These are phyloP conservation scores for Gymnothorax reevesii DNA, from an alignment of 2,797 vertebrate species.

Conservation along the genomic window DNA sequence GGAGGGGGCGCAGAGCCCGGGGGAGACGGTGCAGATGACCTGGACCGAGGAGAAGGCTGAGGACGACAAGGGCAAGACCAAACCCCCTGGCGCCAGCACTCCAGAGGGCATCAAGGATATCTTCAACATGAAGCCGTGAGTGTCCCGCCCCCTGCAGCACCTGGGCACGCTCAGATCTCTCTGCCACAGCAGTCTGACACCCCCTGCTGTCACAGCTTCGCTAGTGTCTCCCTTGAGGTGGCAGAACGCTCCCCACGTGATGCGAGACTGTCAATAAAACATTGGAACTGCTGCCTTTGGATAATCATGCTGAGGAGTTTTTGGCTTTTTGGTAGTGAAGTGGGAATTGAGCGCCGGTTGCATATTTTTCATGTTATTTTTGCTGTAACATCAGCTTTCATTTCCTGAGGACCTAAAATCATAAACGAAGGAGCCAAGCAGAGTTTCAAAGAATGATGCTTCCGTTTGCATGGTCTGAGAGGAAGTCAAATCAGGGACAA, in stretches of 20 bases:
- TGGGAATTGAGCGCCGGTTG: too few species aligned
- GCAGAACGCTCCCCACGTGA: too few species aligned
- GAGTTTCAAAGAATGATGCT: not conserved
- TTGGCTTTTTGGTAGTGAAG: too few species aligned
- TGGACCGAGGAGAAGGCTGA: conserved; percentile 96
- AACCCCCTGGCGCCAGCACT: conserved; percentile 83
- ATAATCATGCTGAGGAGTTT: too few species aligned
- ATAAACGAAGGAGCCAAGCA: too few species aligned
- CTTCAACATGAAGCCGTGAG: conserved; percentile 99
- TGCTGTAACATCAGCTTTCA: not conserved
- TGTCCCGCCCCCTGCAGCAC: conserved; percentile 28
- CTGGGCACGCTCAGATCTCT: not conserved
- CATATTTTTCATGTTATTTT: too few species aligned
- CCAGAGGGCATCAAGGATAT: conserved; percentile 94
- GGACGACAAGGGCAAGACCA: conserved; percentile 84
- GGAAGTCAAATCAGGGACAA: not conserved
- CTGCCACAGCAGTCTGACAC: not conserved
- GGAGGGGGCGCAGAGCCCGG: conserved; percentile 78
- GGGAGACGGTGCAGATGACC: conserved; percentile 94
- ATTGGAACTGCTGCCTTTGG: too few species aligned
- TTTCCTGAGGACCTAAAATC: not conserved
- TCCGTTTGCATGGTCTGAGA: not conserved
- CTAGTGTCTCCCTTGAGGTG: too few species aligned
- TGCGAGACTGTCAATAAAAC: too few species aligned
- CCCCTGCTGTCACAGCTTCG: too few species aligned